Percentiles rank a stretch among this genome's conserved stretches.
phyloP scores from a whole-genome alignment of 1,140 invertebrate genomes.

The fruit fly (Drosophila melanogaster) region DNA sequence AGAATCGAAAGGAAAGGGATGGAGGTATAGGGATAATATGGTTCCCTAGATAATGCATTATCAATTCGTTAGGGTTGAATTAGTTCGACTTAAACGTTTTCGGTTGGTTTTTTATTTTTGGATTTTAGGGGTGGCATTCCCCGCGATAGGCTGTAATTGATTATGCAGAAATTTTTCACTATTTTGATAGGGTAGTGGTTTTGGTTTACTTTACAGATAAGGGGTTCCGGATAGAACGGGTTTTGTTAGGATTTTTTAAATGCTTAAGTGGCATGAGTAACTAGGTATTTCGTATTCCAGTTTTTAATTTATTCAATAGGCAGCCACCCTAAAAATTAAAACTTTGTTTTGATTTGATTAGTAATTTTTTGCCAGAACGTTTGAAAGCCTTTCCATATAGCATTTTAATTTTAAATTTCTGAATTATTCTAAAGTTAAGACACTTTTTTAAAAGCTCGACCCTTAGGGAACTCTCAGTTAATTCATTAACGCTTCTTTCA shows the following conservation, averaged over 20 bases:
- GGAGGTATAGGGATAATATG: conserved; percentile 11
- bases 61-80: conserved; percentile 76
- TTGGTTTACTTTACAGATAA: conserved; percentile 19
- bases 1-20: conserved; percentile 46
- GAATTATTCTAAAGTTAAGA: too few species aligned
- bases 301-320: conserved; percentile 33
- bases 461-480: conserved; percentile 11
- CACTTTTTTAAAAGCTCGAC: too few species aligned
- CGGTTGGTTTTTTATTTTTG: conserved; percentile 18
- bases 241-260: conserved; percentile 22
- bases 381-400: too few species aligned
- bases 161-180: conserved; percentile 70
- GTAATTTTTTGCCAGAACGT: neutral
- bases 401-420: too few species aligned
- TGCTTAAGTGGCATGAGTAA: conserved; percentile 42
- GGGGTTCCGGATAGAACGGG: conserved; percentile 24
- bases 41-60: conserved; percentile 63
- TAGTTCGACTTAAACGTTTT: conserved; percentile 63
- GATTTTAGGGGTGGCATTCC: conserved; percentile 30
- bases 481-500: conserved; percentile 43
- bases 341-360: conserved; percentile 23
- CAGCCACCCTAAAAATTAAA: conserved; percentile 4
- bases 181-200: conserved; percentile 56
- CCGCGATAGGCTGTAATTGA: conserved; percentile 65
- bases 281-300: conserved; percentile 8